Base-by-base conservation (phyloP, 2,888 invertebrate species). In the Clanis bilineata region DNA sequence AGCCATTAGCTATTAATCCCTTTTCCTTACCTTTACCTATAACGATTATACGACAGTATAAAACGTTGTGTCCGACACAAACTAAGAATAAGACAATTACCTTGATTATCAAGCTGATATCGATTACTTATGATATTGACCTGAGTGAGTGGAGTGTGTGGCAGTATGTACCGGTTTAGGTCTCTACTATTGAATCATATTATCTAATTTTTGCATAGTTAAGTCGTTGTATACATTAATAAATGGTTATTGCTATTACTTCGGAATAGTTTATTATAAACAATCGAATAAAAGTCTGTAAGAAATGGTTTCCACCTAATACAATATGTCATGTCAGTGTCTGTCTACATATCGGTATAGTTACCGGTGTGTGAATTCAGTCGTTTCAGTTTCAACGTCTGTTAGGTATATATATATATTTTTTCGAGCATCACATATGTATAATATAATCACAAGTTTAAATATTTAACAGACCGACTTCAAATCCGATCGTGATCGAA, bases 101-200 rank as follows among this genome's bases (percentile, higher is more conserved):
- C 51, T 51, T 32, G 51, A 51, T 51, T 51, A 32, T 32, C 10
- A 9, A 32, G 28, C 51, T 51, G 10, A 28, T 51, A 51, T 51
- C 51, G 51, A 51, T 51, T 51, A 18, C 32, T 18, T 51, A 51
- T 51, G 51, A 51, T 51, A 32, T 51, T 51, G 32, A 51, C 28
- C 51, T 18, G 18, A 32, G 28, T 18, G 18, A 41, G 5, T n/a
- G 21, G 18, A 41, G 5, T n/a, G 21, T 18, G 28, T 21, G 51
- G 51, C 28, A 32, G 18, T 32, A 32, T 32, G 51, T 32, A 32
- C 51, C 18, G 18, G 18, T 21, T 51, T 18, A 18, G 28, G 18
- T 9, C 32, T 4, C 28, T 51, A 28, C 15, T 32, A 32, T 32
- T 18, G 18, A 51, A 51, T 51, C 28, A 32, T 32, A 32, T 18